Evolutionary conservation across 2,113 vertebrate genomes (phyloP).

Genomic region (Siphamia tubifer): DNA sequence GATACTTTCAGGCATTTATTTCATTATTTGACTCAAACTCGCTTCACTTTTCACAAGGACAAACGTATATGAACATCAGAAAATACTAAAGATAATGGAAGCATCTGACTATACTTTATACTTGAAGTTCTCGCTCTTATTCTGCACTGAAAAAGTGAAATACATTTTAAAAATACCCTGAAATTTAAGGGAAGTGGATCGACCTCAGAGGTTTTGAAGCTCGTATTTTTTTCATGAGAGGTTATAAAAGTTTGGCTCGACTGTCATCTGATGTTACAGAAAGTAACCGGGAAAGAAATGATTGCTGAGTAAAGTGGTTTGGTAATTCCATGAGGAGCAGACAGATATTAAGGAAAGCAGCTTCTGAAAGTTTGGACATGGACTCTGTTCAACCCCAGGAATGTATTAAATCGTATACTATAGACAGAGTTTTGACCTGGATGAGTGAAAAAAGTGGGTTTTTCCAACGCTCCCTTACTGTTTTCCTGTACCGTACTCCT

Average conservation of each 20-base stretch:
- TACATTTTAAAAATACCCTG: too few relatives aligned
- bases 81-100: too few relatives aligned
- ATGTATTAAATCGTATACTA: not conserved
- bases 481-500: constrained; percentile 30
- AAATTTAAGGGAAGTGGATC: not conserved
- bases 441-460: not conserved
- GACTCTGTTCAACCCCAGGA: not conserved
- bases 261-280: constrained; percentile 7
- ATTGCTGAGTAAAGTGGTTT: not conserved
- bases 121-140: too few relatives aligned
- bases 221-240: constrained; percentile 1
- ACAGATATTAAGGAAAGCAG: constrained; percentile 3
- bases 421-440: not conserved
- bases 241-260: constrained; percentile 18
- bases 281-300: constrained; percentile 1
- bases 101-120: too few relatives aligned
- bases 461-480: constrained; percentile 50
- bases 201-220: not conserved
- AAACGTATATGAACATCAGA: too few relatives aligned
- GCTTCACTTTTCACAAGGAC: too few relatives aligned
- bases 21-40: too few relatives aligned
- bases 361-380: not conserved
- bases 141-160: too few relatives aligned
- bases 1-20: too few relatives aligned
- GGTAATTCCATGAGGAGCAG: not conserved